Percentiles rank a stretch among this genome's conserved stretches.
These are phyloP conservation scores for Nibea coibor DNA, from an alignment of 2,113 vertebrate species.

Conservation along the genomic window DNA sequence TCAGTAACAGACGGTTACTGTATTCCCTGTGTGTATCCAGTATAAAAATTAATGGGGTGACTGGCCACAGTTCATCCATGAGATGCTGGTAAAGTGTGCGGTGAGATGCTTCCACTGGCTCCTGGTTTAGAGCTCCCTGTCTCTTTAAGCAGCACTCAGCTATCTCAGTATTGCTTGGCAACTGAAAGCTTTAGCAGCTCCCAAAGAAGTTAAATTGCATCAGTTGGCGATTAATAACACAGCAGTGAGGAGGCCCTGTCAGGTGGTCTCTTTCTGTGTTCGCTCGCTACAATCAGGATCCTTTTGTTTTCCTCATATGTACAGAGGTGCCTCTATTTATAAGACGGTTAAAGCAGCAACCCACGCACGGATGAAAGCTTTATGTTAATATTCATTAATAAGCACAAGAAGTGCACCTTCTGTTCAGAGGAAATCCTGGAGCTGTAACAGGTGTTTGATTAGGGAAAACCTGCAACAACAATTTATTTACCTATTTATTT, in stretches of 20 bases:
- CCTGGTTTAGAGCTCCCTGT: conserved; percentile 57
- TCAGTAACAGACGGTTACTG: background rate
- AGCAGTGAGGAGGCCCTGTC: conserved; percentile 62
- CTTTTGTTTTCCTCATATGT: background rate
- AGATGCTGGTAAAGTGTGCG: background rate
- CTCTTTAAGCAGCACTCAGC: conserved; percentile 75
- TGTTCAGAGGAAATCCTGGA: background rate
- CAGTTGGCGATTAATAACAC: conserved; percentile 79
- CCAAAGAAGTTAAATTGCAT: conserved; percentile 82
- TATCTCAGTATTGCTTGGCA: conserved; percentile 79
- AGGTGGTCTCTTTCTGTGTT: conserved; percentile 43
- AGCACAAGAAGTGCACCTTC: background rate
- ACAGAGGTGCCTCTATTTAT: background rate
- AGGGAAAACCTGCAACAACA: background rate
- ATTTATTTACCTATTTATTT: background rate
- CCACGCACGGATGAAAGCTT: accelerated
- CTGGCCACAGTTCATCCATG: background rate
- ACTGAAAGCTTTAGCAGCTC: conserved; percentile 83
- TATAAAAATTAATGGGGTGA: conserved; percentile 11
- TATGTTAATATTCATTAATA: background rate
- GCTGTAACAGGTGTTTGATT: background rate
- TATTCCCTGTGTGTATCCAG: background rate
- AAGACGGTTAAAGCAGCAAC: background rate
- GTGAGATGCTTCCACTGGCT: background rate
- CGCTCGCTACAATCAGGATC: background rate